Base-by-base conservation (phyloP, 1,140 invertebrate genomes). In the Heliconius congener region DNA sequence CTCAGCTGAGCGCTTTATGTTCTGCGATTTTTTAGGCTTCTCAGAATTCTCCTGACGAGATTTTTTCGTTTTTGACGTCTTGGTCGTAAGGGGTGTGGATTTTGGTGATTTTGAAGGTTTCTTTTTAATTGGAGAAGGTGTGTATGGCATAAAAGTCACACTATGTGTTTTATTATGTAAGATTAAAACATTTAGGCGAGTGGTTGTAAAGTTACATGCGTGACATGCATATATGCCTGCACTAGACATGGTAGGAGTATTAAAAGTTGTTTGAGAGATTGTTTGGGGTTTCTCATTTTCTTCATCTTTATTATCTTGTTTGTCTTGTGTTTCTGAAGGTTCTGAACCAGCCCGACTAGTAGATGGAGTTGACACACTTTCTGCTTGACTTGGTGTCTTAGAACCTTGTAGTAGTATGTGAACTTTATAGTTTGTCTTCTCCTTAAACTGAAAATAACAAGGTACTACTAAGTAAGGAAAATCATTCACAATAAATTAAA, bases 171-270 rank as follows among this genome's bases (percentile, higher is more conserved):
- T 95, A 66, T 96, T 96, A 86, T 97, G 97, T 83, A 96, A 94
- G 76, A 97, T 96, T 80, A 97, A 95, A 46, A 97, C 96, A 87
- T 97, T 97, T 16, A 97, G 88, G 23, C 97, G 94, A 13, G 95
- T 95, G 34, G 96, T 96, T 50, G 95, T 95, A 85, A 97, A 97
- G 76, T 91, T 90, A 87, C 97, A 97, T 23, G 95, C 85, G 78
- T 95, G 94, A 91, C 97, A 97, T 8, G 95, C 95, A 88, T 96
- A 97, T 52, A 93, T 87, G 23, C 94, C 95, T 16, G 91, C 84
- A 80, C 88, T 89, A 60, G 88, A 88, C 80, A 83, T 81, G 86
- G 86, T 83, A 42, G 83, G 94, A 78, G 80, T 91, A 66, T 73
- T 83, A 34, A 77, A 78, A 30, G 19, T 66, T 66, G 57, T 70